Evolutionary conservation across 2,888 invertebrate species (phyloP).

Genomic region (Thymelicus sylvestris): DNA sequence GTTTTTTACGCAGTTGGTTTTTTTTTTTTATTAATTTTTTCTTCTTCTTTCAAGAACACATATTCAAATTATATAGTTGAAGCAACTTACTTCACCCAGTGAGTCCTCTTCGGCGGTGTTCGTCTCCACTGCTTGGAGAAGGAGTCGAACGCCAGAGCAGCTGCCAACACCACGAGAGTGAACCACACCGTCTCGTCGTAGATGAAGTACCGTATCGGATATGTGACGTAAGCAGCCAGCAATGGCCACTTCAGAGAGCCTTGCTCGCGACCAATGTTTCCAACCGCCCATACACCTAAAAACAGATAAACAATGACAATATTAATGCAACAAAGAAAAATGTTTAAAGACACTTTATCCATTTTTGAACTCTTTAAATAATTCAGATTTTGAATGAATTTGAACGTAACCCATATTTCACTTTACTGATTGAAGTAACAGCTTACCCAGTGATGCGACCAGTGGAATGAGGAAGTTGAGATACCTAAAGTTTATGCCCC

Average conservation of each 20-base stretch:
- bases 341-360: too few species aligned
- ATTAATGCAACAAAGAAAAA: too few species aligned
- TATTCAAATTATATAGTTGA: background rate
- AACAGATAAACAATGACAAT: slow-evolving; percentile 36
- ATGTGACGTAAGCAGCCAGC: slow-evolving; percentile 86
- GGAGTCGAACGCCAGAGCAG: slow-evolving; percentile 89
- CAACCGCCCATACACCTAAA: slow-evolving; percentile 94
- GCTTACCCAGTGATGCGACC: slow-evolving; percentile 89
- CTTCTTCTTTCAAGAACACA: too few species aligned
- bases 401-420: background rate
- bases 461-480: slow-evolving; percentile 90
- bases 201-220: slow-evolving; percentile 89
- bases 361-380: background rate
- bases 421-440: background rate
- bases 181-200: slow-evolving; percentile 90
- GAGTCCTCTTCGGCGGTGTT: slow-evolving; percentile 81
- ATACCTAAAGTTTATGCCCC: slow-evolving; percentile 88
- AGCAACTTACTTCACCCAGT: slow-evolving; percentile 55
- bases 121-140: slow-evolving; percentile 92
- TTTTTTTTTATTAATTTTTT: too few species aligned
- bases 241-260: slow-evolving; percentile 90
- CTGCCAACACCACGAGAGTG: slow-evolving; percentile 86
- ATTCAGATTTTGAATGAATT: background rate
- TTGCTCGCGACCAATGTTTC: slow-evolving; percentile 94
- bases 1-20: too few species aligned